Conservation (phyloP, 2,888 invertebrate species). For the Gisinianus flammeolus region DNA sequence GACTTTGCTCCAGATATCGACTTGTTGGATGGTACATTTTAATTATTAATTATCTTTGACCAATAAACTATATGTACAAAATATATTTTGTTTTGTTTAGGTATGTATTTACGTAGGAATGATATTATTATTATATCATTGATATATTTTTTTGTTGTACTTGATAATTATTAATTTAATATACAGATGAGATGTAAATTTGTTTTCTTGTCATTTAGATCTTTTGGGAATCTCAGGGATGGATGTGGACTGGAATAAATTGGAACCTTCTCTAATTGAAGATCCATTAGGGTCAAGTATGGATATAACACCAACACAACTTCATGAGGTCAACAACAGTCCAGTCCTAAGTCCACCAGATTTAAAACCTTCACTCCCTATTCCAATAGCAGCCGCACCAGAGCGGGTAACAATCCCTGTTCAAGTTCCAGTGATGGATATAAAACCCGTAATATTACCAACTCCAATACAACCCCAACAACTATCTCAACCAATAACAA, state of each 20-base stretch:
- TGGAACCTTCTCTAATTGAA: constrained; percentile 47
- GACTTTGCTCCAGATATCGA: constrained; percentile 53
- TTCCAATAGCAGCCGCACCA: not conserved
- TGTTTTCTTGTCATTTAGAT: constrained; percentile 31
- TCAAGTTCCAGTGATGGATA: constrained; percentile 13
- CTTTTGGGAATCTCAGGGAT: constrained; percentile 48
- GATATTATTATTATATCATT: too few species aligned
- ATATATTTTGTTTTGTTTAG: not conserved
- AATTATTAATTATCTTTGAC: not conserved
- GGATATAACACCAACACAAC: constrained; percentile 16
- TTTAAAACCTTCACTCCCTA: constrained; percentile 11
- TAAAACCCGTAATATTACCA: constrained; percentile 28
- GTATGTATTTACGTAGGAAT: not conserved
- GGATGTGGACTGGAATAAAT: constrained; percentile 50
- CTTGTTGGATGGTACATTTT: constrained; percentile 47
- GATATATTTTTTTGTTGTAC: too few species aligned
- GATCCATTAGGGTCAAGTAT: not conserved
- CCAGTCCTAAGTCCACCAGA: not conserved
- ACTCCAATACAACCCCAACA: constrained; percentile 25
- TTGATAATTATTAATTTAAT: too few species aligned
- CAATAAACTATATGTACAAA: too few species aligned
- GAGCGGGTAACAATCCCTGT: not conserved
- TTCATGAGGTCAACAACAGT: not conserved
- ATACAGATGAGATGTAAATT: too few species aligned
- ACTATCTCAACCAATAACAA: constrained; percentile 20